Evolutionary conservation across 2,797 vertebrate species (phyloP).

Genomic region (Sebastes diploproa): DNA sequence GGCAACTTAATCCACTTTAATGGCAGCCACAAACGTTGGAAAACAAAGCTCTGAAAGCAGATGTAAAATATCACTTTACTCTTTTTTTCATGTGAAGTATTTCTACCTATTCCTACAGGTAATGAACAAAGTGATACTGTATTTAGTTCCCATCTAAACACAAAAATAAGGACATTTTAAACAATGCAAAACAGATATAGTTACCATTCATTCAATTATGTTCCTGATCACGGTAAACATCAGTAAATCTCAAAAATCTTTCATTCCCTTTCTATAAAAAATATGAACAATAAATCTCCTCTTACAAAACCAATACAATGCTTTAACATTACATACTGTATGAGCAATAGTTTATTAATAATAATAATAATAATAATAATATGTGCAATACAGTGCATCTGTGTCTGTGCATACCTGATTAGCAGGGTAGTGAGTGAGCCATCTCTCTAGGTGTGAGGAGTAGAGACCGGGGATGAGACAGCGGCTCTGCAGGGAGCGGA

Average conservation of each 20-base stretch:
- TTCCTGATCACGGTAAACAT: not conserved
- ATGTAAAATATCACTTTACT: not conserved
- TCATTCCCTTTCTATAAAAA: not conserved
- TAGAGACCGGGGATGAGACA: constrained; percentile 93
- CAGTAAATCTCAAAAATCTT: not conserved
- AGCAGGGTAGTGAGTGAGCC: constrained; percentile 89
- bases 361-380: no score
- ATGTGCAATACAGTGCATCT: not conserved
- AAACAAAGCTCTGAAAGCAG: not conserved
- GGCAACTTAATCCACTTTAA: not conserved
- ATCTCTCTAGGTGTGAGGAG: constrained; percentile 90
- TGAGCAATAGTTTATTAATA: not conserved
- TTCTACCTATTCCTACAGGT: not conserved
- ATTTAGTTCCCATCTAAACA: not conserved
- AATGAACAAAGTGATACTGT: not conserved
- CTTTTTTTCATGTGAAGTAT: not conserved
- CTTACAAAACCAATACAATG: not conserved
- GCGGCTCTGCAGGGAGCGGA: constrained; percentile 88
- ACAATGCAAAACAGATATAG: not conserved
- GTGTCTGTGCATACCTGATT: constrained; percentile 84
- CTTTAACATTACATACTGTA: not conserved
- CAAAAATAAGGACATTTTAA: not conserved
- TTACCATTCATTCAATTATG: not conserved
- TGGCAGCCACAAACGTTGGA: not conserved
- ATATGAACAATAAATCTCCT: not conserved